Evolutionary conservation across 2,113 vertebrate genomes (phyloP), one percentile per base, ranked within the genome.

Genomic region (Cynocephalus volans): DNA sequence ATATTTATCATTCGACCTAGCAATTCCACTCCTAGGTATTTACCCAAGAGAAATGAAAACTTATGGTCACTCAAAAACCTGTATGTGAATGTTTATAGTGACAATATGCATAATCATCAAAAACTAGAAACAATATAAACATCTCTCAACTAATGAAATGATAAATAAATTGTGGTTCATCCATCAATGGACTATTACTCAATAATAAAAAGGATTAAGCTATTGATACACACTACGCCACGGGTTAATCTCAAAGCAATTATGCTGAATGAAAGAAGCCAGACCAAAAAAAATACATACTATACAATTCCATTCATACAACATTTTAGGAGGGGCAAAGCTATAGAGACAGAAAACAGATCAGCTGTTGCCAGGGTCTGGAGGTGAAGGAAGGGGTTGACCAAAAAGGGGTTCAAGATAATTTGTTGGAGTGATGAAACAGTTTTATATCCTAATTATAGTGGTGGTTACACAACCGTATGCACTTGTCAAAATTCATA

Each of bases 401-500:
- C 28, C 60, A 92, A 11, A 97, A 52, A 83, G 21, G 56, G 54
- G 8, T 75, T 50, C 33, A 82, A 88, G 26, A 50, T 8, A 90
- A 75, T 76, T 73, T 80, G n/a, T 60, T 18, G 65, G 56, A 85
- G 15, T 83, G 33, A 45, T 75, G 24, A 62, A 93, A 69, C 3
- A 56, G 26, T 88, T 88, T 93, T 65, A 33, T 75, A 88, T 88
- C 33, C 96, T 75, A 80, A 75, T 80, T 67, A 84, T 45, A 85
- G 28, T 56, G 12, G 41, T 77, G 15, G 41, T 67, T 92, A 88
- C 33, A 84, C 15, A 69, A 89, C 41, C 26, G 72, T 36, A 77
- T 19, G 21, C 15, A 95, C 21, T 94, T 90, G 24, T 91, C 75
- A 88, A 84, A 65, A 88, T 56, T 95, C 36, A 87, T 73, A 88